Evolutionary conservation across 23 tunicate species (phyloP).

Genomic region (Ciona savignyi): DNA sequence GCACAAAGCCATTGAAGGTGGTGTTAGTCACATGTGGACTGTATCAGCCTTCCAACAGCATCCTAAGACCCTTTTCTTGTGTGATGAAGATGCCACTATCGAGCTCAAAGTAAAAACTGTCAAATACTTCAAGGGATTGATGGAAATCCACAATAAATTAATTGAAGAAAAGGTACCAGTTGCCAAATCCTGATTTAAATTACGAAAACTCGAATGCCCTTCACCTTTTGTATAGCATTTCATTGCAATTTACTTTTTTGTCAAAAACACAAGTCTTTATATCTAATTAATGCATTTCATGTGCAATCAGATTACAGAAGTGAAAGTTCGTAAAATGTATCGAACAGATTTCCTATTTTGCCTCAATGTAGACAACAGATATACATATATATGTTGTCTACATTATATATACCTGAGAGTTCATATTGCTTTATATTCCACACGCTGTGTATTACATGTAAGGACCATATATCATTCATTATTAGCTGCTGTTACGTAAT

Average conservation of each 20-base stretch:
- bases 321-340: too few species aligned
- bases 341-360: too few species aligned
- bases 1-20: slow-evolving; percentile 92
- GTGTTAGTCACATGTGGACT: slow-evolving; percentile 95
- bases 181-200: neutral
- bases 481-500: too few species aligned
- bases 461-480: too few species aligned
- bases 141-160: slow-evolving; percentile 68
- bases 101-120: slow-evolving; percentile 95
- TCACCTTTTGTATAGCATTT: neutral
- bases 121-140: slow-evolving; percentile 82
- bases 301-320: too few species aligned
- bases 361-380: too few species aligned
- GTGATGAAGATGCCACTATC: slow-evolving; percentile 86
- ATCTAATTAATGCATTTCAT: neutral
- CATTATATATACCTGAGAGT: too few species aligned
- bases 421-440: too few species aligned
- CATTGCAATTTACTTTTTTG: neutral
- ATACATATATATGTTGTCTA: too few species aligned
- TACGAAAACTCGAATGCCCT: too few species aligned
- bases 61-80: slow-evolving; percentile 71
- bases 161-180: slow-evolving; percentile 31
- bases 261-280: neutral
- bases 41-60: slow-evolving; percentile 96
- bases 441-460: too few species aligned